Base-by-base conservation (phyloP, 1,140 invertebrate genomes). In the Aphelinus atriplicis region DNA sequence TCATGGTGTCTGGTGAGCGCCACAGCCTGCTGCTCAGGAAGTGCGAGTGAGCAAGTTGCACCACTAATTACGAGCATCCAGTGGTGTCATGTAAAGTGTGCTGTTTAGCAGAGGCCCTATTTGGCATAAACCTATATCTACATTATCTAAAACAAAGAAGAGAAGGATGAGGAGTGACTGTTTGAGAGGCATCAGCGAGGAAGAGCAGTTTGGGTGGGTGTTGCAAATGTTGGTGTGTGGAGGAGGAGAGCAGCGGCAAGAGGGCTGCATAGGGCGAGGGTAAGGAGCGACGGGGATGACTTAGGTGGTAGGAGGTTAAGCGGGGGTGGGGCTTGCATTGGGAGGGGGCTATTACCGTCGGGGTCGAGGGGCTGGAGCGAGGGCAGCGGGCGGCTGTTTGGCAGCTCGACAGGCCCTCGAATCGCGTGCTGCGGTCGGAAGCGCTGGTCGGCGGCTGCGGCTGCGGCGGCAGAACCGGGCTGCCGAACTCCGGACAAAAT, bases 401-500 rank as follows among this genome's bases (percentile, higher is more conserved):
- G 3, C 3, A 26, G 10, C 45, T 57, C 57, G 48, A 57, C 53
- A 67, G 47, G 57, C 42, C 9, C 46, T 45, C 48, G 51, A 66
- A 71, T 62, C 48, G 46, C 70, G 48, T 47, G 62, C 65, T 65
- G 47, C 58, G 62, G 50, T 55, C 72, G 9, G 43, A 26, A 26
- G 26, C 56, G 51, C 50, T 63, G 9, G 5, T 42, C 5, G 62
- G 9, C 26, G 63, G 46, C 67, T 42, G 48, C 62, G 51, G 3
- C 55, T 7, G 46, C 58, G n/a, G 3, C 63, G 57, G 50, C 60
- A 10, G n/a, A 26, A 26, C 26, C 57, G 64, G 45, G 10, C 7
- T 84, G 83, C 81, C 81, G 82, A 81, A 81, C 76, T 76, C 83
- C 82, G 84, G 84, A 87, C 86, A 88, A 88, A 87, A 88, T 88